Base-by-base conservation (phyloP, 1,140 invertebrate genomes). In the Theocolax elegans region DNA sequence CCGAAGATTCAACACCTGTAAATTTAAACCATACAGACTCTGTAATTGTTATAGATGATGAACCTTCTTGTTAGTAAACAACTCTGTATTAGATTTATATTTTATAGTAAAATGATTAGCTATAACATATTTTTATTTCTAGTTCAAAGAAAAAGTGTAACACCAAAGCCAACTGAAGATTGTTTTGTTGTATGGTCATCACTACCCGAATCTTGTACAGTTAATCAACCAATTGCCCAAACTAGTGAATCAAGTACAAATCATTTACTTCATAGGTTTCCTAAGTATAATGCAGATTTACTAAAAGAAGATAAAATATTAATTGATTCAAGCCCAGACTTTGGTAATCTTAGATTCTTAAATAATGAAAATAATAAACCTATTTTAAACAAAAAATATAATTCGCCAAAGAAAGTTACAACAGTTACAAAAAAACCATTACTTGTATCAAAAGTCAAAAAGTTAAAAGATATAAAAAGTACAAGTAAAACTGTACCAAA, bases 121-220 rank as follows among this genome's bases (percentile, higher is more conserved):
- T n/a, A n/a, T 31, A 59, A 42, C 4, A 23, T 25, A 25, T 56
- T 3, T 35, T 9, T 29, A 25, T 59, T 67, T 48, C 54, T n/a
- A 67, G 54, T 23, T 46, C 15, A 31, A 44, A 54, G 7, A 53
- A 31, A 3, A 49, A 54, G n/a, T 25, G 10, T n/a, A 51, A 8
- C 27, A 51, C 46, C 46, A 51, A 62, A 62, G n/a, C 17, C 17
- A 0, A 64, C 44, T 38, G 49, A 42, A 35, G 70, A 72, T 35
- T 72, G 70, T 27, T 62, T 62, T 27, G 70, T 72, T 15, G 64
- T 72, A 13, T 72, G 70, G 70, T 60, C 63, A 23, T 67, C 63
- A 21, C 53, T 60, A 46, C 46, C 56, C 38, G 8, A 51, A 40
- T 10, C 56, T 58, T 40, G 44, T 56, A 38, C 48, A 54, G 31